Percentiles rank a stretch among this genome's conserved stretches.
Conservation (phyloP, 2,888 invertebrate genomes). For the Diloba caeruleocephala region DNA sequence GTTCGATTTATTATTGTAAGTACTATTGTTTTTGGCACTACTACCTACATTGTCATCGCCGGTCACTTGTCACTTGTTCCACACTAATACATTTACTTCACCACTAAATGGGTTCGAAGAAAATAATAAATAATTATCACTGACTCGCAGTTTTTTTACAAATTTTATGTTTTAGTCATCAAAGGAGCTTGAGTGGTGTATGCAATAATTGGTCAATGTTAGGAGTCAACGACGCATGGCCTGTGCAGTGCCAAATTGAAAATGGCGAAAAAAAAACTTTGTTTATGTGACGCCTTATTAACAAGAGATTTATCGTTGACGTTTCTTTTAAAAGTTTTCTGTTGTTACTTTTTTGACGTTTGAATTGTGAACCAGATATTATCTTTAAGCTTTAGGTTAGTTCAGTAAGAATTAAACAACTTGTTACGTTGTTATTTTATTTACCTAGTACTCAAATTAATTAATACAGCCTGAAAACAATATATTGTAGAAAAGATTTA, state of each 20-base stretch:
- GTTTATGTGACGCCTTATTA: slow-evolving; percentile 82
- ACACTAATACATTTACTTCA: slow-evolving; percentile 52
- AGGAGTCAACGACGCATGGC: slow-evolving; percentile 66
- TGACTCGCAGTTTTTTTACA: slow-evolving; percentile 61
- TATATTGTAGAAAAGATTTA: no score
- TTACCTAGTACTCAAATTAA: no score
- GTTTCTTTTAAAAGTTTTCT: slow-evolving; percentile 66
- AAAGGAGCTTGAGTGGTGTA: slow-evolving; percentile 67
- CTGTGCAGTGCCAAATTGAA: slow-evolving; percentile 77
- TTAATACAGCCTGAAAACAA: no score
- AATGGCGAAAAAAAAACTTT: slow-evolving; percentile 72
- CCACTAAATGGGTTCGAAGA: slow-evolving; percentile 57
- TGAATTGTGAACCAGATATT: slow-evolving; percentile 47
- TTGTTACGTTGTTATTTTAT: slow-evolving; percentile 3
- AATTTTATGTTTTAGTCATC: slow-evolving; percentile 69
- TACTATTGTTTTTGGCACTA: slow-evolving; percentile 56
- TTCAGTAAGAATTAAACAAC: slow-evolving; percentile 10
- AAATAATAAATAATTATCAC: slow-evolving; percentile 59
- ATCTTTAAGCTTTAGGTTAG: slow-evolving; percentile 33
- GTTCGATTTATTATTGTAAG: slow-evolving; percentile 25
- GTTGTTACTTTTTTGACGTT: slow-evolving; percentile 57
- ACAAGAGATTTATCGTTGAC: slow-evolving; percentile 77
- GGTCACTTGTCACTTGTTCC: slow-evolving; percentile 45
- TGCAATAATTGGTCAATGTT: slow-evolving; percentile 73
- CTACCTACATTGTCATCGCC: slow-evolving; percentile 45